Conservation (phyloP, 2,797 vertebrate genomes). For the Cuculus canorus region DNA sequence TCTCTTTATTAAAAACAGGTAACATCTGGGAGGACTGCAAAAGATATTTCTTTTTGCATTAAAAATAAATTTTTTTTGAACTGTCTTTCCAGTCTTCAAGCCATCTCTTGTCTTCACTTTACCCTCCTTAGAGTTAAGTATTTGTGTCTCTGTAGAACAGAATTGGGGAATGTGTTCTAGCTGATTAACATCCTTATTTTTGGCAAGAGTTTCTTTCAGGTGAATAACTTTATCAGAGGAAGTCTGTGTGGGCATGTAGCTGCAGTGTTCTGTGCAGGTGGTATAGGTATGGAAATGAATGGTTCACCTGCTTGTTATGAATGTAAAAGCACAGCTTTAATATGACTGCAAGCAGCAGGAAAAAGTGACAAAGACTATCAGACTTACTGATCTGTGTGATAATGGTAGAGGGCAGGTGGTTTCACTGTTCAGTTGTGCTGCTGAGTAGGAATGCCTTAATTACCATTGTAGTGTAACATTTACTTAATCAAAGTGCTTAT, state of each 20-base stretch:
- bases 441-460: background rate
- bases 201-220: background rate
- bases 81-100: background rate
- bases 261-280: background rate
- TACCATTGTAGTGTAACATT: background rate
- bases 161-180: background rate
- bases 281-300: background rate
- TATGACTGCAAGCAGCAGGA: background rate
- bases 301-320: background rate
- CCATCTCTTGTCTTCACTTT: background rate
- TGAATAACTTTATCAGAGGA: background rate
- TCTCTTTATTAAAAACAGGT: background rate
- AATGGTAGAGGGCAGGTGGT: background rate
- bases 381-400: background rate
- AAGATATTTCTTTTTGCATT: background rate
- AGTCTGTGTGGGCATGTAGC: background rate
- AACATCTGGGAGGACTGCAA: background rate
- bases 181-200: background rate
- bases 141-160: background rate
- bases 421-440: background rate
- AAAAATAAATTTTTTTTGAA: background rate
- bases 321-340: background rate
- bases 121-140: background rate
- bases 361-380: background rate
- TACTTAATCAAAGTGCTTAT: background rate